A percentile compares a stretch with the other conserved stretches of the same genome.
Evolutionary conservation across 2,113 vertebrate genomes (phyloP).

Genomic region (Anarrhichthys ocellatus): DNA sequence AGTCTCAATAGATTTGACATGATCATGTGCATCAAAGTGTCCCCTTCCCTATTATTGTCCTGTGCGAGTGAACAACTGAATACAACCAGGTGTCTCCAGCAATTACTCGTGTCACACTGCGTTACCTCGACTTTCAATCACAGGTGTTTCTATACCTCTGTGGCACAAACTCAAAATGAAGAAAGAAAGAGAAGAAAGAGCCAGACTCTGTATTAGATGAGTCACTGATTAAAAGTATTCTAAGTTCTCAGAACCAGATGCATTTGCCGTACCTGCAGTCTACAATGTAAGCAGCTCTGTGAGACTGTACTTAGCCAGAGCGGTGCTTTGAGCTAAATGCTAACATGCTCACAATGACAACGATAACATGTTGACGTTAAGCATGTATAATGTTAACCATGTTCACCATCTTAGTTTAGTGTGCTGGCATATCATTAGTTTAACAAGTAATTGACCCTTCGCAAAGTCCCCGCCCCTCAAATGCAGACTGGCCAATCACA

Average conservation of each 20-base stretch:
- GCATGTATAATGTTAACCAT: too few species aligned
- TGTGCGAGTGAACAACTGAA: constrained; percentile 21
- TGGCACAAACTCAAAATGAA: background rate
- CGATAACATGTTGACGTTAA: too few species aligned
- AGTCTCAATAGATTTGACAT: constrained; percentile 30
- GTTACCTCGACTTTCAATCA: constrained; percentile 45
- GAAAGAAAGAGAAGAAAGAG: background rate
- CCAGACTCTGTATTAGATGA: background rate
- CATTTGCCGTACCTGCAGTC: background rate
- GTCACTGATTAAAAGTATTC: background rate
- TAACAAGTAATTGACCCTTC: too few species aligned
- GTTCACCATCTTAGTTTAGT: too few species aligned
- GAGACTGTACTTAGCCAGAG: background rate
- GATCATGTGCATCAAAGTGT: constrained; percentile 22
- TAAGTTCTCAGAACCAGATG: background rate
- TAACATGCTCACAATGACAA: background rate
- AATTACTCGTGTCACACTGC: constrained; percentile 21
- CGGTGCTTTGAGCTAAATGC: background rate
- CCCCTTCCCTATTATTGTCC: constrained; percentile 28
- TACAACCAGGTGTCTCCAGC: constrained; percentile 25
- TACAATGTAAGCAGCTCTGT: background rate
- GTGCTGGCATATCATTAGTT: background rate
- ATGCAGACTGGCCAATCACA: too few species aligned
- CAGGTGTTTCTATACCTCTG: constrained; percentile 2
- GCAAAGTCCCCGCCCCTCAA: too few species aligned